These are phyloP conservation scores for Ochropleura leucogaster DNA, from an alignment of 2,888 invertebrate genomes.

Conservation along the genomic window DNA sequence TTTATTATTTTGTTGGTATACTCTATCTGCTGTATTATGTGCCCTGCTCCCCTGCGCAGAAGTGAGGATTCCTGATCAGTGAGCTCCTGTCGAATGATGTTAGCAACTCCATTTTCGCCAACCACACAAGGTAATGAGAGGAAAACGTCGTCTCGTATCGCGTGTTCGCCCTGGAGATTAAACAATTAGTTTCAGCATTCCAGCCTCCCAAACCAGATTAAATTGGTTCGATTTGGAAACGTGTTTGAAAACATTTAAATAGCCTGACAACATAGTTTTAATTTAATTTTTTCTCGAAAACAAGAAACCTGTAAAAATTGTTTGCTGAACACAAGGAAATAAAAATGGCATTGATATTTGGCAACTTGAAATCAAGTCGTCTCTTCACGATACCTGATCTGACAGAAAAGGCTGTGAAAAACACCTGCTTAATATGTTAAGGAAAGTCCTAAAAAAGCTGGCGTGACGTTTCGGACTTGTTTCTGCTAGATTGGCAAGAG, in stretches of 20 bases:
- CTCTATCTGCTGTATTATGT: conserved; percentile 79
- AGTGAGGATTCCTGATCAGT: conserved; percentile 89
- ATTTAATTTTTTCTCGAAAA: neutral
- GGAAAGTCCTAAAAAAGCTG: no score
- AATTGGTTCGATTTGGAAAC: neutral
- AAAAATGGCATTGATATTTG: neutral
- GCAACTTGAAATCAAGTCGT: neutral
- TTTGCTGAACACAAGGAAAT: neutral
- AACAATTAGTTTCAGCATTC: neutral
- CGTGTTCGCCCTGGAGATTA: conserved; percentile 57
- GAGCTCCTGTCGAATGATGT: conserved; percentile 92
- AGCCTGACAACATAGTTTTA: neutral
- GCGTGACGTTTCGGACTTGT: no score
- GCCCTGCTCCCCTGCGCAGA: conserved; percentile 91
- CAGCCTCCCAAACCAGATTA: neutral
- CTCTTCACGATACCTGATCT: neutral
- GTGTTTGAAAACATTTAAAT: neutral
- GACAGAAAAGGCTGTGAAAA: neutral
- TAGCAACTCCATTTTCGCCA: conserved; percentile 92
- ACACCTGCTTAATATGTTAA: neutral
- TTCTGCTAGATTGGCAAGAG: no score
- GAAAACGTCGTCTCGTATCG: conserved; percentile 87
- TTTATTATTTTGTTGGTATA: conserved; percentile 23
- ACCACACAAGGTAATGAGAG: conserved; percentile 94
- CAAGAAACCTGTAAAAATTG: neutral